Conservation (phyloP, 1,140 invertebrate genomes). For the Cherax quadricarinatus region DNA sequence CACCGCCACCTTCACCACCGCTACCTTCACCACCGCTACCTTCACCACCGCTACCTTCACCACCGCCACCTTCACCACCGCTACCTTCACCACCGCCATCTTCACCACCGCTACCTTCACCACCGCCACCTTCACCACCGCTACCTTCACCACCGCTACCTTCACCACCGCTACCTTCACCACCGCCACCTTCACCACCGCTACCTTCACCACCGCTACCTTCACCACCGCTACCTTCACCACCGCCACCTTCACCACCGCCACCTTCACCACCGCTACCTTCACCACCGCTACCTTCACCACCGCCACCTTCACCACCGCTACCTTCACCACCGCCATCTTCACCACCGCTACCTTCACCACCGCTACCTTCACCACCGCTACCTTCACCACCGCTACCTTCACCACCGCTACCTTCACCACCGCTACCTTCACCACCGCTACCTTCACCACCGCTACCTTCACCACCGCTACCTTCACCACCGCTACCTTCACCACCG, state of each 20-base stretch:
- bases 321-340: conserved; percentile 7
- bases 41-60: background rate
- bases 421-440: background rate
- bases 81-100: background rate
- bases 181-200: background rate
- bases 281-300: background rate
- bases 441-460: background rate
- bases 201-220: conserved; percentile 1
- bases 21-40: conserved; percentile 1
- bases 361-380: background rate
- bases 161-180: background rate
- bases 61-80: background rate
- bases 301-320: background rate
- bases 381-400: background rate
- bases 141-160: conserved; percentile 1
- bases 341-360: background rate
- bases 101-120: background rate
- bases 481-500: background rate
- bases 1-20: background rate
- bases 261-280: conserved; percentile 7
- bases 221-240: background rate
- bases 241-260: background rate
- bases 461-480: conserved; percentile 2
- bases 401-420: conserved; percentile 2
- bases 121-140: background rate